Base-by-base conservation (phyloP, 2,888 invertebrate species). In the Neocrepidodera transversa region DNA sequence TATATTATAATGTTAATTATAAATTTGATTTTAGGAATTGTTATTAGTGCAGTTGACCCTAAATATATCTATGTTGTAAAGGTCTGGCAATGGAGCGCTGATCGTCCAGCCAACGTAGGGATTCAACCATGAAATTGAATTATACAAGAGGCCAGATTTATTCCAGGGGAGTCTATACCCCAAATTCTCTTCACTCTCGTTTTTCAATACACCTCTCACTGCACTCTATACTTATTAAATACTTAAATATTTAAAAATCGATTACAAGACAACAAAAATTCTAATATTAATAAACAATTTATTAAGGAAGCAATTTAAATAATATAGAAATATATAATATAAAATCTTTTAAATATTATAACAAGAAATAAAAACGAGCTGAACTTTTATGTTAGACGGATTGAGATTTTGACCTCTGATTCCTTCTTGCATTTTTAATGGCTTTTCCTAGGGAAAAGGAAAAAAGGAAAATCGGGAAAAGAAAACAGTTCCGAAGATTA, bases 101-200 rank as follows among this genome's bases (percentile, higher is more conserved):
- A 74, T 72, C 72, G 73, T 58, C 54, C 64, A 63, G 62, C 57
- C 59, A 65, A 63, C 60, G 75, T 66, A 76, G 76, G 78, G 78
- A 79, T 78, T 76, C 79, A 77, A 79, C 76, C 80, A 78, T 80
- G 80, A 79, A 79, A 79, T 80, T 79, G 80, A 79, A 80, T 80
- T 80, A 80, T 80, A 78, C 76, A 76, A 74, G 71, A 75, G 77
- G 73, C 74, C 73, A 71, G 71, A 71, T 73, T 72, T 71, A 68
- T 69, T 68, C 68, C 65, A n/a, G 58, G 66, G 69, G 58, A 64
- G 68, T 63, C 67, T 64, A 57, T 57, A 58, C 52, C 48, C 55
- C 54, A 18, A 49, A 42, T 49, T 54, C 60, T 55, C 62, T 55
- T 26, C 54, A 54, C 54, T 54, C 47, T 54, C 61, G 55, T 56